Evolutionary conservation across 2,797 vertebrate genomes (phyloP).

Genomic region (Intellagama lesueurii): DNA sequence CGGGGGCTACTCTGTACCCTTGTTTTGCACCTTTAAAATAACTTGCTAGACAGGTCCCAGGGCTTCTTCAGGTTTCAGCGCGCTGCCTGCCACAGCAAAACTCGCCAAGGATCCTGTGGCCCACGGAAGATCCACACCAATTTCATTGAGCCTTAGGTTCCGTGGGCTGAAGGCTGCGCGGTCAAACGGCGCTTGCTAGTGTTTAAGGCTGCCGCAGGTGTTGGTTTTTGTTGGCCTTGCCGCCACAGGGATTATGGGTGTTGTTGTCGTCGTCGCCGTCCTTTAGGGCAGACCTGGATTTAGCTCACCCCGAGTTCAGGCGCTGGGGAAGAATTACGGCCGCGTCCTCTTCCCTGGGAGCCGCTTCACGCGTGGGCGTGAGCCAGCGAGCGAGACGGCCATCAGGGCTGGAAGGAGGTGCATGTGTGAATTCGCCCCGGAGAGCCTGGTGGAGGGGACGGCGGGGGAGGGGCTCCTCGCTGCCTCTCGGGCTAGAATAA

Average conservation of each 20-base stretch:
- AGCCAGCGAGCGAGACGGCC: accelerated
- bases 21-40: background rate
- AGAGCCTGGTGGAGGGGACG: background rate
- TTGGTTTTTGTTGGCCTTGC: too few relatives aligned
- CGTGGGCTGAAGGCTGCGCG: too few relatives aligned
- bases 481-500: constrained; percentile 40
- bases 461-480: background rate
- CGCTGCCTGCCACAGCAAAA: too few relatives aligned
- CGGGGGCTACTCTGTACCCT: background rate
- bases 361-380: background rate
- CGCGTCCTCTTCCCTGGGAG: background rate
- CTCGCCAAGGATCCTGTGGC: too few relatives aligned
- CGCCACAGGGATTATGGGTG: too few relatives aligned
- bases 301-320: background rate
- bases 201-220: too few relatives aligned
- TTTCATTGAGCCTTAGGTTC: too few relatives aligned
- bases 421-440: background rate
- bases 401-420: background rate
- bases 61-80: too few relatives aligned
- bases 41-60: too few relatives aligned
- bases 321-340: background rate
- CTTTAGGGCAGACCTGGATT: background rate
- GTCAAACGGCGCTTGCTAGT: too few relatives aligned
- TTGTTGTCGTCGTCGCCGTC: background rate
- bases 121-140: too few relatives aligned